Conservation (phyloP, 2,888 invertebrate species). For the Chrysolina oricalcia region DNA sequence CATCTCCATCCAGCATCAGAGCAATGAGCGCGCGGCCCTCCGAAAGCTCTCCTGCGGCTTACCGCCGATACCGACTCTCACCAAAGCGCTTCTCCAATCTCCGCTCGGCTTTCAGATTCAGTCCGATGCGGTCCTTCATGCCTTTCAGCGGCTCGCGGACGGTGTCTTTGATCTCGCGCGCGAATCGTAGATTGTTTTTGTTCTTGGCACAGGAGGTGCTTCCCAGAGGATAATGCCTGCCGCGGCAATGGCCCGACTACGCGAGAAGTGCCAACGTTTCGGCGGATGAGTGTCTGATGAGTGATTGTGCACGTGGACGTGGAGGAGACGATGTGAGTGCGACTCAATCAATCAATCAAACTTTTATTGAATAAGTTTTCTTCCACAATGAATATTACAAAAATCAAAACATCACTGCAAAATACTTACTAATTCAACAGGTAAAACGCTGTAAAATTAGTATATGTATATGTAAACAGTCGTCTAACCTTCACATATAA, state of each 20-base stretch:
- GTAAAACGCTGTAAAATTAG: no score
- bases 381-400: no score
- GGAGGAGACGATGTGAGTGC: conserved; percentile 6
- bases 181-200: not conserved
- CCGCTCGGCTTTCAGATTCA: not conserved
- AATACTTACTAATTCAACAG: no score
- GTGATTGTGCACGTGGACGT: not conserved
- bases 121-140: conserved; percentile 28
- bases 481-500: no score
- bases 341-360: no score
- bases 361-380: no score
- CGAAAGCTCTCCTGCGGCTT: not conserved
- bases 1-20: not conserved
- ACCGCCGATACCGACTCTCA: not conserved
- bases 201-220: not conserved
- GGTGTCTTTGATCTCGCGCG: conserved; percentile 34
- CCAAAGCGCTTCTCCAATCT: conserved; percentile 7
- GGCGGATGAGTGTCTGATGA: not conserved
- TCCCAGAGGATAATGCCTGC: not conserved
- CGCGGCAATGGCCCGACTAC: not conserved
- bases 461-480: no score
- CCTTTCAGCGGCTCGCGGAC: conserved; percentile 34
- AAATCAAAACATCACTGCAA: no score
- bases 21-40: not conserved
- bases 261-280: not conserved